Base-by-base conservation (phyloP, 2,888 invertebrate species). In the Meloe dianella region DNA sequence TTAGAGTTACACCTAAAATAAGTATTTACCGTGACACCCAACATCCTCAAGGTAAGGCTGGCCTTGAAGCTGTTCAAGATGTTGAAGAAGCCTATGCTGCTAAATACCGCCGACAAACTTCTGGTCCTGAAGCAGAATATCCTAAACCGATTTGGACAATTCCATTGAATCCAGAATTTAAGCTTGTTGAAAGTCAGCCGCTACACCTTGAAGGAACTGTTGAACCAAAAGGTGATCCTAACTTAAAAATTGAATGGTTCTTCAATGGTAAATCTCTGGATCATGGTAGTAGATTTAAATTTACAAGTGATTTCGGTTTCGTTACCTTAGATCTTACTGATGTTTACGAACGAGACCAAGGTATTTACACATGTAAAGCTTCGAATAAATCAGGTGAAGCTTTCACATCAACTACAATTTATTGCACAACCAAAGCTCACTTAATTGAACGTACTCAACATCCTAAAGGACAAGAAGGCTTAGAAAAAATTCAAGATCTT, bases 271-370 rank as follows among this genome's bases (percentile, higher is more conserved):
- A 95, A 84, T 87, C 91, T 35, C 84, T 96, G 59, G 93, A 93
- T 74, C 93, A 95, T 80, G 95, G 93, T 67, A 92, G 96, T 2
- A 88, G 97, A 72, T 97, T 96, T 83, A 96, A 96, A 82, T 91
- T 96, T 81, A 95, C 94, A 1, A 94, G 92, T 80, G 98, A 99
- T 80, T 98, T 98, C 82, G 98, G 98, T 62, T 98, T 96, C 81
- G 97, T 97, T 6, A 95, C 96, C 4, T 86, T 99, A 75, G 97
- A 98, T 82, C 87, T 98, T 61, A 92, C 91, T 24, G 96, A 97
- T 81, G 93, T 94, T 0, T 95, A 96, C 80, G 95, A 95, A 79
- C 89, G 96, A 76, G 97, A 97, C 82, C 95, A 95, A 82, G 97
- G 97, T 71, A 93, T 96, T 75, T 96, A 96, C 80, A 96, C 95